Percentiles rank a stretch among this genome's conserved stretches.
phyloP scores from a whole-genome alignment of 2,113 vertebrate genomes.

The Hippocampus abdominalis region DNA sequence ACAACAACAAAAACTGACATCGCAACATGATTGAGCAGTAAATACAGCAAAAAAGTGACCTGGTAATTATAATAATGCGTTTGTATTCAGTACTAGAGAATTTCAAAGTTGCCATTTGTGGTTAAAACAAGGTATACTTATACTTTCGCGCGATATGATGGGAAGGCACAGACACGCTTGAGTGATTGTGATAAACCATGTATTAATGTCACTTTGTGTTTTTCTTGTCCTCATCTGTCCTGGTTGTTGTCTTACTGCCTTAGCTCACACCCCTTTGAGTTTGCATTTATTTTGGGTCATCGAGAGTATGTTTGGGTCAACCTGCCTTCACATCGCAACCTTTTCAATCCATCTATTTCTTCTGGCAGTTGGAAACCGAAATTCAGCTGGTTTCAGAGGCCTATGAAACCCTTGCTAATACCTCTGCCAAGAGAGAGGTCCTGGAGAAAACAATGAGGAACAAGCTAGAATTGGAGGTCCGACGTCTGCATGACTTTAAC shows the following conservation, averaged over 20 bases:
- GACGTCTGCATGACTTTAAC: constrained; percentile 97
- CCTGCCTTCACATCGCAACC: background rate
- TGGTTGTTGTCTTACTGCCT: background rate
- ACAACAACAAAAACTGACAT: too few species aligned
- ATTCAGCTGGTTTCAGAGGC: constrained; percentile 95
- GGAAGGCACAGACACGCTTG: background rate
- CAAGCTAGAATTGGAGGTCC: constrained; percentile 95
- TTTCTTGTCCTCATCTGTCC: background rate
- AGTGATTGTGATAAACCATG: background rate
- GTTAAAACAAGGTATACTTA: too few species aligned
- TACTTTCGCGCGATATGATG: too few species aligned
- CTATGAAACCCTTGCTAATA: constrained; percentile 94
- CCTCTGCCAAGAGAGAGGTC: constrained; percentile 90
- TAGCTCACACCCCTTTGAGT: background rate
- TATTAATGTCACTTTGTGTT: background rate
- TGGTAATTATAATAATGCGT: too few species aligned
- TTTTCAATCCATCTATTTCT: background rate
- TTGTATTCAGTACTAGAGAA: too few species aligned
- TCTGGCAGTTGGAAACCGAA: constrained; percentile 88
- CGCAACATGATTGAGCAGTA: too few species aligned
- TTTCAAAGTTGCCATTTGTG: too few species aligned
- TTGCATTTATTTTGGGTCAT: background rate
- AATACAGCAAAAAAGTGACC: too few species aligned
- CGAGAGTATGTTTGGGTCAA: background rate
- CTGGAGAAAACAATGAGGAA: constrained; percentile 98